A percentile compares a stretch with the other conserved stretches of the same genome.
phyloP scores from a whole-genome alignment of 2,888 invertebrate species.

The Euphydryas editha region DNA sequence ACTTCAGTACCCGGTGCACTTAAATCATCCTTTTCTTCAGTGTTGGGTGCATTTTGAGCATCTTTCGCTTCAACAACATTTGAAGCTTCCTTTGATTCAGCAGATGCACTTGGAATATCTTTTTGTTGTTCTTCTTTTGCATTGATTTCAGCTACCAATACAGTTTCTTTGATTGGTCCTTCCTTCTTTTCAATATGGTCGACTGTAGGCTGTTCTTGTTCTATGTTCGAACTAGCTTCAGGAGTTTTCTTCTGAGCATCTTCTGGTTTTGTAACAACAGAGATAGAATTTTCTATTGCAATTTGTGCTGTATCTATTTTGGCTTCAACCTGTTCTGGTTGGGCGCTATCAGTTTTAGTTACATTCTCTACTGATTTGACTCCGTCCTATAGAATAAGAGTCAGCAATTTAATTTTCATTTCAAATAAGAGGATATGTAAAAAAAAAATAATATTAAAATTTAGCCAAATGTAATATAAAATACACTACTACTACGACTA shows the following conservation, averaged over 20 bases:
- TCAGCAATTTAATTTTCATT: neutral
- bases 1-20: neutral
- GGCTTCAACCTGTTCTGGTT: constrained; percentile 9
- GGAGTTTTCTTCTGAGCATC: neutral
- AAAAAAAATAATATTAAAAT: neutral
- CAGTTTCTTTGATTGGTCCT: neutral
- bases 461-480: too few relatives aligned
- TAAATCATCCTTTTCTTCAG: constrained; percentile 8
- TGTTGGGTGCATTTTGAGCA: neutral
- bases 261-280: neutral
- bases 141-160: neutral
- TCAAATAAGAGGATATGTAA: neutral
- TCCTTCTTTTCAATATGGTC: neutral
- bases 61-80: constrained; percentile 31
- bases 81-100: constrained; percentile 22
- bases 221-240: neutral
- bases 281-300: neutral
- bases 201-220: neutral
- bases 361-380: constrained; percentile 5
- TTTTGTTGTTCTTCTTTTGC: constrained; percentile 13
- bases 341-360: constrained; percentile 9
- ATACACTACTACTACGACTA: too few relatives aligned
- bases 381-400: constrained; percentile 10
- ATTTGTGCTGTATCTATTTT: neutral
- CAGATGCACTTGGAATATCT: constrained; percentile 3